Evolutionary conservation across 2,797 vertebrate species (phyloP), one percentile per base, ranked within the genome.

Genomic region (Molossus alvarezi): DNA sequence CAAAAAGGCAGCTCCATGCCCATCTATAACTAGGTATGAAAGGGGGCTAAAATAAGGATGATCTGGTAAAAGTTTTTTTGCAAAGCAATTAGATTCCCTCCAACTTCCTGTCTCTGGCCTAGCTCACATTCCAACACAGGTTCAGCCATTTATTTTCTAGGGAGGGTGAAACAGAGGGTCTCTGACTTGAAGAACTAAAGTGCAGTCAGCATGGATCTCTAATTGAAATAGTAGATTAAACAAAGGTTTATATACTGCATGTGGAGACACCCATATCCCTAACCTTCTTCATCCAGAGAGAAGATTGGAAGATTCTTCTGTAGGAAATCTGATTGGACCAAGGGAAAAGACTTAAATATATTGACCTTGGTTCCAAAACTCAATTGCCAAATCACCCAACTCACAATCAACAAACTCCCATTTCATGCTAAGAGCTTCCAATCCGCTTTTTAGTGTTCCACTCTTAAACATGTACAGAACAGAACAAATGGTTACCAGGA

Each of bases 71-170:
- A 87, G 25, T 3, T 7, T 58, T 90, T 85, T 37, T 75, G 29
- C 84, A 92, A 76, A 95, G 33, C 21, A 86, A 83, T n/a, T 83
- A 86, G 64, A 82, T 71, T 41, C 37, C 29, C 3, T 72, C n/a
- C 71, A 93, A 76, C 29, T 96, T 94, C 48, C 64, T 81, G 45
- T 45, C 77, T 95, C 76, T 90, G 37, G 10, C 23, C 69, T 83
- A 37, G 48, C 11, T 67, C 23, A 23, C 33, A 90, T 90, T 90
- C n/a, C 79, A 80, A 15, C 64, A 79, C 41, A 91, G 37, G 17
- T 90, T 94, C 64, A 84, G 57, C 72, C 48, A 93, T 91, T 88
- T 91, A 55, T 60, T 95, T 79, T 94, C 65, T 73, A 90, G 15
- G 17, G 5, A 79, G 5, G 15, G 5, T 69, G 14, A 93, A 91